phyloP scores from a whole-genome alignment of 1,140 invertebrate species.

The Platyura marginata region DNA sequence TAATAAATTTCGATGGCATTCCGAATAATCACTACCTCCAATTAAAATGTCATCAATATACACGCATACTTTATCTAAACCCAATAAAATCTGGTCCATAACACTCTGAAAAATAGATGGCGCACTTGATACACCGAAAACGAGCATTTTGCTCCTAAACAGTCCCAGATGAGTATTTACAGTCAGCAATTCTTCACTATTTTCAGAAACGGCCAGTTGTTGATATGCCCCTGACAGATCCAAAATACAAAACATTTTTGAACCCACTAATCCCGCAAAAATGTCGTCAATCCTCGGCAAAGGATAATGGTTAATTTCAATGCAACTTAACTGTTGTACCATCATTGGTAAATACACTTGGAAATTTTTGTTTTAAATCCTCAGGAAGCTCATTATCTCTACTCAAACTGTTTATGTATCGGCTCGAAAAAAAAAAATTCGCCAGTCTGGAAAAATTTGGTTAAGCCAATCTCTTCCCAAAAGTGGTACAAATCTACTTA shows the following conservation, averaged over 20 bases:
- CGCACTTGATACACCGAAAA: constrained; percentile 14
- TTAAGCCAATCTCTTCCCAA: no score
- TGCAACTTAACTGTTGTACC: no score
- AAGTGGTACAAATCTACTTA: no score
- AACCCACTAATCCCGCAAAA: constrained; percentile 12
- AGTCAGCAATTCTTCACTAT: constrained; percentile 17
- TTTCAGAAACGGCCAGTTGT: constrained; percentile 7
- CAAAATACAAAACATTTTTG: constrained; percentile 10
- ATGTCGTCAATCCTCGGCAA: constrained; percentile 17
- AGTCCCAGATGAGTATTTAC: constrained; percentile 17
- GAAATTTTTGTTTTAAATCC: no score
- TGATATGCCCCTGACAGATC: constrained; percentile 15
- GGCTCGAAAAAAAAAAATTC: no score
- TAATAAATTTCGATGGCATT: constrained; percentile 9
- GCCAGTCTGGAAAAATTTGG: no score
- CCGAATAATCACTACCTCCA: constrained; percentile 6
- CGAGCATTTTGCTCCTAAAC: constrained; percentile 18
- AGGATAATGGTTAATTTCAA: no score
- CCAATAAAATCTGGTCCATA: constrained; percentile 13
- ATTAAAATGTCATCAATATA: constrained; percentile 21
- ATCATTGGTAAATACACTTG: no score
- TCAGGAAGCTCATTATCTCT: no score
- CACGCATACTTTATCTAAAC: constrained; percentile 8
- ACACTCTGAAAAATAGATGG: constrained; percentile 23
- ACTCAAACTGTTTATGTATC: no score